phyloP scores from a whole-genome alignment of 2,113 vertebrate genomes.

The Cebus imitator region DNA sequence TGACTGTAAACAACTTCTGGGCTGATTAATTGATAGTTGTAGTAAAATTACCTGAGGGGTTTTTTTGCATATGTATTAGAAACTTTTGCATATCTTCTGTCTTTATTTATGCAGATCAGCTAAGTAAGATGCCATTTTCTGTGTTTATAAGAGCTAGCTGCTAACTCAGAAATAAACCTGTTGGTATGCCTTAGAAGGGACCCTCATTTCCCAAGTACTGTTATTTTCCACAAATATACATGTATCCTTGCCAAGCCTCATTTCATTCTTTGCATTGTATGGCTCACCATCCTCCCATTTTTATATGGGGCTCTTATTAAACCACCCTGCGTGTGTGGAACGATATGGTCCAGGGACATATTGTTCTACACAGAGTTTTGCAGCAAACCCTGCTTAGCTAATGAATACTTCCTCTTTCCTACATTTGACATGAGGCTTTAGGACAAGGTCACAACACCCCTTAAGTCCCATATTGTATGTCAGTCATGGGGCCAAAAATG shows the following conservation, averaged over 20 bases:
- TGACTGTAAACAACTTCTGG: slow-evolving; percentile 43
- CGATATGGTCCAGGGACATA: not conserved
- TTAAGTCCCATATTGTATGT: not conserved
- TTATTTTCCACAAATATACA: not conserved
- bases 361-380: not conserved
- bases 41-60: slow-evolving; percentile 38
- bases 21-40: slow-evolving; percentile 65
- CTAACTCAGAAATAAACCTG: not conserved
- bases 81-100: slow-evolving; percentile 26
- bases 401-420: not conserved
- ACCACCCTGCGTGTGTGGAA: not conserved
- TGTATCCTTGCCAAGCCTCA: not conserved
- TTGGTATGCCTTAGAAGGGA: not conserved
- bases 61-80: slow-evolving; percentile 50
- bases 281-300: not conserved
- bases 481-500: not conserved
- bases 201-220: not conserved
- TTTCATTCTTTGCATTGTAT: not conserved
- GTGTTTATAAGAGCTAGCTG: not conserved
- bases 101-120: not conserved
- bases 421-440: not conserved
- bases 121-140: not conserved
- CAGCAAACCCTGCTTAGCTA: not conserved
- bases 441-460: not conserved
- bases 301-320: not conserved